A percentile compares a stretch with the other conserved stretches of the same genome.
Conservation (phyloP, 2,113 vertebrate species). For the Mohoua ochrocephala region DNA sequence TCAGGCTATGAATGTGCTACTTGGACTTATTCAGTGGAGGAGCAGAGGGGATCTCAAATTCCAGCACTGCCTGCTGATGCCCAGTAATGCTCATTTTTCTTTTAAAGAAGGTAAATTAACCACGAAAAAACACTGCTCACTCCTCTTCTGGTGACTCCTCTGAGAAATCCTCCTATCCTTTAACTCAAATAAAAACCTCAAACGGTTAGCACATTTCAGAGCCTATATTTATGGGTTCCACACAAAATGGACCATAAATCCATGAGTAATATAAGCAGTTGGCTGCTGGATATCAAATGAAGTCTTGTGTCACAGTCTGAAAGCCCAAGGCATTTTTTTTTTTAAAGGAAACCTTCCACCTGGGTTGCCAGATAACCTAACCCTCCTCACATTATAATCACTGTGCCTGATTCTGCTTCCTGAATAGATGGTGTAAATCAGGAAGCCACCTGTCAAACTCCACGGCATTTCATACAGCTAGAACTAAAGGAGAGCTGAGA, state of each 20-base stretch:
- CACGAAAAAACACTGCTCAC: background rate
- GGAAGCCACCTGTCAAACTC: background rate
- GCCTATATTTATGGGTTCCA: slow-evolving; percentile 43
- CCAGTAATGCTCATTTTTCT: background rate
- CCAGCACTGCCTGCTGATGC: background rate
- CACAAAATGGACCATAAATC: slow-evolving; percentile 58
- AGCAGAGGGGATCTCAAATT: background rate
- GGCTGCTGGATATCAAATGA: slow-evolving; percentile 43
- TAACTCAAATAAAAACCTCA: slow-evolving; percentile 40
- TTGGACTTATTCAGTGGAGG: background rate
- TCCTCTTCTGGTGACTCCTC: slow-evolving; percentile 10
- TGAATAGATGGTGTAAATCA: background rate
- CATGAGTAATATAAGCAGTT: slow-evolving; percentile 31
- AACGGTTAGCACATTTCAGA: background rate
- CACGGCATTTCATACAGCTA: background rate
- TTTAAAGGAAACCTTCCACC: slow-evolving; percentile 30
- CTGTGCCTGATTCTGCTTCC: background rate
- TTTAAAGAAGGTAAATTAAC: slow-evolving; percentile 1
- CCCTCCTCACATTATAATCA: background rate
- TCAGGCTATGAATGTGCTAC: background rate
- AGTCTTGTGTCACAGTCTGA: slow-evolving; percentile 36
- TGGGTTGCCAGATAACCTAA: slow-evolving; percentile 16
- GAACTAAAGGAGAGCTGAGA: background rate
- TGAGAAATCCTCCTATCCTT: slow-evolving; percentile 31
- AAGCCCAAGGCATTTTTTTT: slow-evolving; percentile 51